Conservation (phyloP, 2,797 vertebrate genomes). For the Micromesistius poutassou region DNA sequence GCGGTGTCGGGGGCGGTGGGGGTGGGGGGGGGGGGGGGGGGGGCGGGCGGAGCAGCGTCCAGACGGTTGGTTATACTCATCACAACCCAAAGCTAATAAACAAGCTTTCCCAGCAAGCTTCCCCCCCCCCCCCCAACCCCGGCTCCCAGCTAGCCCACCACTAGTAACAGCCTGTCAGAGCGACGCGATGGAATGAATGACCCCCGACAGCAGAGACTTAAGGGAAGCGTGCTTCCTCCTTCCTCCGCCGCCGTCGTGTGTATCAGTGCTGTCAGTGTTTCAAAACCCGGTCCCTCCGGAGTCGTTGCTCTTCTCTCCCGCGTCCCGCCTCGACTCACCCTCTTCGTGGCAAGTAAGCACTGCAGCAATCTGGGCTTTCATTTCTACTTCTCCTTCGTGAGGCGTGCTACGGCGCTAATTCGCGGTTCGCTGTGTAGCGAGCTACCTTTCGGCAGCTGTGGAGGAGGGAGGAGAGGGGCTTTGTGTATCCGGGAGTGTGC, state of each 20-base stretch:
- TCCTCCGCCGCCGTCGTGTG: too few species aligned
- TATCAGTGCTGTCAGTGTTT: too few species aligned
- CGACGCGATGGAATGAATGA: too few species aligned
- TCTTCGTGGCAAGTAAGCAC: background rate
- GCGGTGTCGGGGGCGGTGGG: conserved; percentile 22
- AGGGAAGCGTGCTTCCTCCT: too few species aligned
- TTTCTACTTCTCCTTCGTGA: conserved; percentile 26
- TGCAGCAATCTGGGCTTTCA: background rate
- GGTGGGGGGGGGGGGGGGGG: too few species aligned
- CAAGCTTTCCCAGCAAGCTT: conserved; percentile 35
- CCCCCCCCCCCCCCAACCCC: conserved; percentile 30
- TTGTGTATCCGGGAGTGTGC: conserved; percentile 13
- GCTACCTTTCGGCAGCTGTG: conserved; percentile 32
- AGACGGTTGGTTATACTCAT: conserved; percentile 64
- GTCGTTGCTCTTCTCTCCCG: background rate
- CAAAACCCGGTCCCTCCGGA: background rate
- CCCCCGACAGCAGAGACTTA: too few species aligned
- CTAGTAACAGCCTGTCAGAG: too few species aligned
- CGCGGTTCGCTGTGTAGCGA: conserved; percentile 25
- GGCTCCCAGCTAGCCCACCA: background rate
- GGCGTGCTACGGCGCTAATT: conserved; percentile 13
- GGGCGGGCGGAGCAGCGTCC: conserved; percentile 39
- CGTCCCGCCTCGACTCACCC: background rate
- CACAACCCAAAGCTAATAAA: conserved; percentile 37
- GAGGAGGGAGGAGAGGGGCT: conserved; percentile 17